phyloP scores from a whole-genome alignment of 2,797 vertebrate genomes.

The Xerus rutilus region DNA sequence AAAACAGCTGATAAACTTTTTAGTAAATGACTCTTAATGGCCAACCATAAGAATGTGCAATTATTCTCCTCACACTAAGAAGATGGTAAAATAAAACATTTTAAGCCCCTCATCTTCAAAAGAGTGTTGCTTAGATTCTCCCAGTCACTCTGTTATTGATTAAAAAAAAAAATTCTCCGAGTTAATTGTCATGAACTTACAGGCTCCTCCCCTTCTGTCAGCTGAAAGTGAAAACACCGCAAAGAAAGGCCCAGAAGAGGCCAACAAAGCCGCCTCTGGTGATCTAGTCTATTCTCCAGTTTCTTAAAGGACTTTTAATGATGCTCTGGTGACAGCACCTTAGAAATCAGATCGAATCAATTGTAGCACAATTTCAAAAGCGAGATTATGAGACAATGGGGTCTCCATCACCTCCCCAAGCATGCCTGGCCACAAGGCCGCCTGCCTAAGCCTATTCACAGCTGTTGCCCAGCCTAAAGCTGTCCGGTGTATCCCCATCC shows the following conservation, averaged over 20 bases:
- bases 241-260: slow-evolving; percentile 41
- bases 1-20: background rate
- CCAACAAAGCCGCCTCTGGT: slow-evolving; percentile 90
- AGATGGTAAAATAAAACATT: slow-evolving; percentile 24
- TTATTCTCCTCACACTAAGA: background rate
- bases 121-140: slow-evolving; percentile 7
- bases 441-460: slow-evolving; percentile 92
- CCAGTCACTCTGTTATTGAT: slow-evolving; percentile 63
- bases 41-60: background rate
- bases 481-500: slow-evolving; percentile 86
- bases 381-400: slow-evolving; percentile 95
- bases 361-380: slow-evolving; percentile 96
- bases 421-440: slow-evolving; percentile 90
- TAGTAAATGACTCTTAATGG: background rate
- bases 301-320: slow-evolving; percentile 93
- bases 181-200: slow-evolving; percentile 64
- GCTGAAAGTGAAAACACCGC: background rate
- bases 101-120: slow-evolving; percentile 6
- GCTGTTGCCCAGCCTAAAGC: slow-evolving; percentile 91
- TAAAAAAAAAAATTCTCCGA: slow-evolving; percentile 64
- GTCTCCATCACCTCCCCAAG: slow-evolving; percentile 91
- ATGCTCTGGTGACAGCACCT: slow-evolving; percentile 91
- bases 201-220: slow-evolving; percentile 73
- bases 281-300: slow-evolving; percentile 90
- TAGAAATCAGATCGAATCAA: slow-evolving; percentile 95